These are phyloP conservation scores for Stictocephala bisonia DNA, from an alignment of 2,888 invertebrate genomes.

Conservation along the genomic window DNA sequence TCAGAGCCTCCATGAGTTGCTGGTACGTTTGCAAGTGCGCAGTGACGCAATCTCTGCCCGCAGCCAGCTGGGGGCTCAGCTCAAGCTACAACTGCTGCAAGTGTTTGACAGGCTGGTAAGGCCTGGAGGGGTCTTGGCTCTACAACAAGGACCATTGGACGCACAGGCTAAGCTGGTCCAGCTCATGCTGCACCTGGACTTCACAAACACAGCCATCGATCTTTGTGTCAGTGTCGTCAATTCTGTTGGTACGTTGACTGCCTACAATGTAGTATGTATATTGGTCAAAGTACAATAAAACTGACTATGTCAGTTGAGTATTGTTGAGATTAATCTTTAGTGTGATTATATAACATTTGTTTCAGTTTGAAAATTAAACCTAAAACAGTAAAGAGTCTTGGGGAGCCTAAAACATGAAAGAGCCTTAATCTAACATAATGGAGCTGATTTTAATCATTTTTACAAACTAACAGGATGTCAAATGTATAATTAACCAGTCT, in stretches of 20 bases:
- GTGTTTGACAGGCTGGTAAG: conserved; percentile 79
- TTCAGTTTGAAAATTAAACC: too few species aligned
- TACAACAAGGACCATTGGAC: conserved; percentile 77
- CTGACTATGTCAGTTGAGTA: too few species aligned
- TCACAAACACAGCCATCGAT: conserved; percentile 75
- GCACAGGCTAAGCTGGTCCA: conserved; percentile 79
- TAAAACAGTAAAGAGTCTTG: too few species aligned
- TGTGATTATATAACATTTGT: too few species aligned
- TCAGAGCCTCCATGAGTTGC: conserved; percentile 77
- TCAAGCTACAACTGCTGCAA: conserved; percentile 76
- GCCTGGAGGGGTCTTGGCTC: conserved; percentile 73
- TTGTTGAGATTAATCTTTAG: too few species aligned
- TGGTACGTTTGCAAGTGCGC: conserved; percentile 75
- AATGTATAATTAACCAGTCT: too few species aligned
- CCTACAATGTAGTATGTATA: too few species aligned
- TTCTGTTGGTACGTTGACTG: conserved; percentile 71
- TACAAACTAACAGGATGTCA: too few species aligned
- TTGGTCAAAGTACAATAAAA: too few species aligned
- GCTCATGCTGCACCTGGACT: conserved; percentile 73
- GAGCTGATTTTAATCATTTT: too few species aligned
- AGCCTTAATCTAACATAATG: too few species aligned
- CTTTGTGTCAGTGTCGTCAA: conserved; percentile 80
- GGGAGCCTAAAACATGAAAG: too few species aligned
- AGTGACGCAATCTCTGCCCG: conserved; percentile 71
- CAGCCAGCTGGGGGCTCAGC: conserved; percentile 67